These are phyloP conservation scores for Brenthis daphne DNA, from an alignment of 2,888 invertebrate species.

Conservation along the genomic window DNA sequence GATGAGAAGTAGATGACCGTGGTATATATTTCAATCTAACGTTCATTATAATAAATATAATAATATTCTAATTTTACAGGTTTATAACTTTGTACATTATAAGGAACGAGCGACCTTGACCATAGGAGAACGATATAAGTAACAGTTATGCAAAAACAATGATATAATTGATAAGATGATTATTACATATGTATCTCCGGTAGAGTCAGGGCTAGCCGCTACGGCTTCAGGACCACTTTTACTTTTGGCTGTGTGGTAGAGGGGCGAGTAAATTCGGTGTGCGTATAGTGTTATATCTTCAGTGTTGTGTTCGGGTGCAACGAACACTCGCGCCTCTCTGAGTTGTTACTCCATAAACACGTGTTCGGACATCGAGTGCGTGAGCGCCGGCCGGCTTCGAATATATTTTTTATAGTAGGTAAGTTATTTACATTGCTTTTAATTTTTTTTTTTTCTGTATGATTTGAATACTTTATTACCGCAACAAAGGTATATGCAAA, in stretches of 20 bases:
- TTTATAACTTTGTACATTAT: conserved; percentile 4
- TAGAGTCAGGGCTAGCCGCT: conserved; percentile 61
- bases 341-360: conserved; percentile 26
- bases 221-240: conserved; percentile 77
- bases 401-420: conserved; percentile 11
- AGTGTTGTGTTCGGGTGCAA: conserved; percentile 54
- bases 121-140: conserved; percentile 27
- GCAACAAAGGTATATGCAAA: too few species aligned
- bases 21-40: too few species aligned
- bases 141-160: conserved; percentile 53
- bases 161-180: conserved; percentile 45
- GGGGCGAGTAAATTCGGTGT: conserved; percentile 44
- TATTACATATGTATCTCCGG: conserved; percentile 41
- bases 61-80: too few species aligned
- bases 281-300: conserved; percentile 40
- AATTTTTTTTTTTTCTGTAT: too few species aligned
- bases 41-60: too few species aligned
- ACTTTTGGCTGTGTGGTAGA: conserved; percentile 59
- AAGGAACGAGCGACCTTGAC: conserved; percentile 8
- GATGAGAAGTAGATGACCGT: too few species aligned
- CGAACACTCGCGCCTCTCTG: conserved; percentile 41
- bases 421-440: neutral
- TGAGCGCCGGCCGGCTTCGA: conserved; percentile 13
- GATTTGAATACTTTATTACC: too few species aligned
- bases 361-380: conserved; percentile 26